These are phyloP conservation scores for Toxotes chatareus DNA, from an alignment of 2,113 vertebrate genomes.

Conservation along the genomic window DNA sequence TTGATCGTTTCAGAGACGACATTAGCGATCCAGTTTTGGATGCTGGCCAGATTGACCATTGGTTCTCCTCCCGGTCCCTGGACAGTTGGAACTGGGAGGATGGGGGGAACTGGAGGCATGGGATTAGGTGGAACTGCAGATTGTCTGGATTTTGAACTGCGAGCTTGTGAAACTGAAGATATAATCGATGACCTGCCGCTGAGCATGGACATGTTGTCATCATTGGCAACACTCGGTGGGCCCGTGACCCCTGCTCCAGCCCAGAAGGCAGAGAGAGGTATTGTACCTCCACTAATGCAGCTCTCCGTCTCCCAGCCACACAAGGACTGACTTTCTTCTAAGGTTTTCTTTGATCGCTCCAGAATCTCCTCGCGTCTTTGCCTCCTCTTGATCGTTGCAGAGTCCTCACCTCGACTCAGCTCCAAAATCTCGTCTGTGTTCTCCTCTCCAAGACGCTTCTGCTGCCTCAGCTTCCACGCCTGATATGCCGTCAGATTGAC, in stretches of 20 bases:
- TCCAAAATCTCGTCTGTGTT: slow-evolving; percentile 89
- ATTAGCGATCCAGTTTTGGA: slow-evolving; percentile 96
- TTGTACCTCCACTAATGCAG: slow-evolving; percentile 83
- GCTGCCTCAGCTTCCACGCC: slow-evolving; percentile 93
- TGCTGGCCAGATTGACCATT: slow-evolving; percentile 90
- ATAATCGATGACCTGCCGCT: slow-evolving; percentile 85
- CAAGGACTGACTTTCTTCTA: slow-evolving; percentile 94
- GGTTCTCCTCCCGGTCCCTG: slow-evolving; percentile 87
- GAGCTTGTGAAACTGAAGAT: slow-evolving; percentile 81
- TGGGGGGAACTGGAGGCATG: slow-evolving; percentile 43
- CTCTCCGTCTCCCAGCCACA: slow-evolving; percentile 91
- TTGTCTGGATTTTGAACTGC: slow-evolving; percentile 64
- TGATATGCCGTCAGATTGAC: slow-evolving; percentile 92
- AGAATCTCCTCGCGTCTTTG: slow-evolving; percentile 92
- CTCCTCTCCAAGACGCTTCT: slow-evolving; percentile 89
- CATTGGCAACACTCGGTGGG: slow-evolving; percentile 71
- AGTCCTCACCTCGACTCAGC: slow-evolving; percentile 88
- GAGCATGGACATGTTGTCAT: slow-evolving; percentile 88
- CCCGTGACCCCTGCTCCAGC: slow-evolving; percentile 68
- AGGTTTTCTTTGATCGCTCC: slow-evolving; percentile 88
- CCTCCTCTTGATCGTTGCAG: slow-evolving; percentile 84
- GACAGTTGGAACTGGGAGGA: slow-evolving; percentile 80
- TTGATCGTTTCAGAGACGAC: slow-evolving; percentile 94
- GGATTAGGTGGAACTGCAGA: slow-evolving; percentile 11
- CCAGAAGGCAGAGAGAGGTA: slow-evolving; percentile 92